These are phyloP conservation scores for Parnassius glacialis DNA, from an alignment of 2,888 invertebrate genomes.

Conservation along the genomic window DNA sequence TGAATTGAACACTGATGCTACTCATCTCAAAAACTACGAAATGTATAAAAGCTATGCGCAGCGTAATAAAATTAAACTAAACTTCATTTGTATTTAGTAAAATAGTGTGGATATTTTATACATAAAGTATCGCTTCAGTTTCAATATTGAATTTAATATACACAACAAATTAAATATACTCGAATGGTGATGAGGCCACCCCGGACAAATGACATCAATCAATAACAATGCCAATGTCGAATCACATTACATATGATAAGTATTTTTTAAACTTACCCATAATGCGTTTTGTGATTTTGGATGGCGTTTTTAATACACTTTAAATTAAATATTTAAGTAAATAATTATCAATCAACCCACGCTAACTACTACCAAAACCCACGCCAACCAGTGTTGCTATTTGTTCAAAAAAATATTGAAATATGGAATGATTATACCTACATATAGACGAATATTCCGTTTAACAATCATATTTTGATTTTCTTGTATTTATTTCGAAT, in stretches of 20 bases:
- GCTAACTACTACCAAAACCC: conserved; percentile 68
- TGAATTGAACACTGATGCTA: conserved; percentile 12
- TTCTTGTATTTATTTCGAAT: too few species aligned
- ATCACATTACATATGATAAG: conserved; percentile 27
- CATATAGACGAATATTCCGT: too few species aligned
- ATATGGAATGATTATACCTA: too few species aligned
- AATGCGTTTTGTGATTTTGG: conserved; percentile 36
- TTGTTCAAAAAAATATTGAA: background rate
- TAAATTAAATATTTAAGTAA: conserved; percentile 35
- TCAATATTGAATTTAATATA: conserved; percentile 20
- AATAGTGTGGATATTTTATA: conserved; percentile 17
- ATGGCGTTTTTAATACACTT: conserved; percentile 32
- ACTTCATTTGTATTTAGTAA: background rate
- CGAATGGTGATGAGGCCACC: conserved; percentile 46
- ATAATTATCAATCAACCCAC: conserved; percentile 64
- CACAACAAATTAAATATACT: conserved; percentile 45
- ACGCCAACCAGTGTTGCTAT: conserved; percentile 72
- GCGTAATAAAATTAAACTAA: conserved; percentile 5
- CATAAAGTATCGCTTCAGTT: conserved; percentile 10
- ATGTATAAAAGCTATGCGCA: conserved; percentile 14
- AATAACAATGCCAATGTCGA: conserved; percentile 53
- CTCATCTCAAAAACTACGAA: conserved; percentile 12
- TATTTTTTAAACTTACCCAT: conserved; percentile 52
- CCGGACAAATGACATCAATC: conserved; percentile 61
- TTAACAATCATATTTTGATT: too few species aligned